Conservation (phyloP, 1,140 invertebrate genomes). For the Tribolium madens region DNA sequence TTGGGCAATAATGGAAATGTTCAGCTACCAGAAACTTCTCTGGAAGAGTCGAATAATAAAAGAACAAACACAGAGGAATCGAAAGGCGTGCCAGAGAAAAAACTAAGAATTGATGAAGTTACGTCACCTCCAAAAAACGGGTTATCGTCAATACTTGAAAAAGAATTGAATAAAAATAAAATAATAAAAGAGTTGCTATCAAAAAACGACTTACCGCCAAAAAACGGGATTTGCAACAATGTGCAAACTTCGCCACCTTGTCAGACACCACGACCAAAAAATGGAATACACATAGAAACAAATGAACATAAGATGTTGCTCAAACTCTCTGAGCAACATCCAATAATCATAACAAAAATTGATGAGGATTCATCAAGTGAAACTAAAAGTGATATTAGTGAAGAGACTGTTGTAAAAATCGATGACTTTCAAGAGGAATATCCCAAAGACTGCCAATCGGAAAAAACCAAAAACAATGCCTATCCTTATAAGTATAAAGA, state of each 20-base stretch:
- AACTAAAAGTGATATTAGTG: not conserved
- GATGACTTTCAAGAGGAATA: not conserved
- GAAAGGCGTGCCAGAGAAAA: not conserved
- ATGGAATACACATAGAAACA: not conserved
- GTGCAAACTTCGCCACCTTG: not conserved
- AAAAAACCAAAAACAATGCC: not conserved
- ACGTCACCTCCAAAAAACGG: not conserved
- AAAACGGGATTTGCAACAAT: constrained; percentile 15
- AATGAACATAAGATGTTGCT: constrained; percentile 20
- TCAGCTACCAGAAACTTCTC: not conserved
- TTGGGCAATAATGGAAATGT: not conserved
- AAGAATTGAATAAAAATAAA: constrained; percentile 18
- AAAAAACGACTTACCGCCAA: not conserved
- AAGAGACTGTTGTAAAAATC: constrained; percentile 1
- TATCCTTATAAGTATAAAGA: not conserved
- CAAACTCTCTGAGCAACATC: constrained; percentile 20
- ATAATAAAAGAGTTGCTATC: not conserved
- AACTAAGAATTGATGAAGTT: not conserved
- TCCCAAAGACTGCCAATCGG: not conserved
- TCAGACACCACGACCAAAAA: too few relatives aligned
- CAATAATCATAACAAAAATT: not conserved
- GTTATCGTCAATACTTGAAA: not conserved
- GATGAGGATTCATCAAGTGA: not conserved
- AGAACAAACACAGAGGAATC: not conserved
- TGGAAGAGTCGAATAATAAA: not conserved